Evolutionary conservation across 2,888 invertebrate species (phyloP).

Genomic region (Tillus elongatus): DNA sequence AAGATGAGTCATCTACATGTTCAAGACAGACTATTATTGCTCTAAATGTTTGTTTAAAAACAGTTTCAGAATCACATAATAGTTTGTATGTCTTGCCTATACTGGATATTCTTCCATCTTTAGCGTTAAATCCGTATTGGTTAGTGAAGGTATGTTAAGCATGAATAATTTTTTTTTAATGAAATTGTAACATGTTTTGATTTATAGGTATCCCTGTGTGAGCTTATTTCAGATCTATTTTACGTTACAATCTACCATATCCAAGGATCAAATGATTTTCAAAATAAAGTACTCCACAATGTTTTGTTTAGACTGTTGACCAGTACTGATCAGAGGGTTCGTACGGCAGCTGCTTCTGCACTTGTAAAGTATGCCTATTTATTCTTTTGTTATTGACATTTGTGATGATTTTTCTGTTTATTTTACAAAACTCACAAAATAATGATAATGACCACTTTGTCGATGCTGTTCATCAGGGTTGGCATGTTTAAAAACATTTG

Average conservation of each 20-base stretch:
- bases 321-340: slow-evolving; percentile 70
- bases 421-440: too few relatives aligned
- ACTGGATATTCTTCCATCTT: slow-evolving; percentile 52
- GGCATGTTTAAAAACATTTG: too few relatives aligned
- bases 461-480: too few relatives aligned
- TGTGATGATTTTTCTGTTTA: too few relatives aligned
- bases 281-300: slow-evolving; percentile 50
- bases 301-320: slow-evolving; percentile 56
- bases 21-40: slow-evolving; percentile 61
- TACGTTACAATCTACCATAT: slow-evolving; percentile 51
- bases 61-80: slow-evolving; percentile 54
- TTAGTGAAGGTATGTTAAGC: slow-evolving; percentile 62
- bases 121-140: slow-evolving; percentile 73
- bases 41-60: slow-evolving; percentile 49
- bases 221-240: slow-evolving; percentile 51
- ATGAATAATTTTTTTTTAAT: slow-evolving; percentile 1
- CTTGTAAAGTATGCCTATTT: too few relatives aligned
- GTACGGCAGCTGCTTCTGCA: slow-evolving; percentile 53
- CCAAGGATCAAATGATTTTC: slow-evolving; percentile 45
- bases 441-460: too few relatives aligned
- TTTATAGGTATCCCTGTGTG: slow-evolving; percentile 54
- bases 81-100: slow-evolving; percentile 48
- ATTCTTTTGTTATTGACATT: too few relatives aligned
- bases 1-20: slow-evolving; percentile 67
- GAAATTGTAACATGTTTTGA: neutral